Percentiles rank a stretch among this genome's conserved stretches.
These are phyloP conservation scores for Melipona beecheii DNA, from an alignment of 2,888 invertebrate genomes.

Conservation along the genomic window DNA sequence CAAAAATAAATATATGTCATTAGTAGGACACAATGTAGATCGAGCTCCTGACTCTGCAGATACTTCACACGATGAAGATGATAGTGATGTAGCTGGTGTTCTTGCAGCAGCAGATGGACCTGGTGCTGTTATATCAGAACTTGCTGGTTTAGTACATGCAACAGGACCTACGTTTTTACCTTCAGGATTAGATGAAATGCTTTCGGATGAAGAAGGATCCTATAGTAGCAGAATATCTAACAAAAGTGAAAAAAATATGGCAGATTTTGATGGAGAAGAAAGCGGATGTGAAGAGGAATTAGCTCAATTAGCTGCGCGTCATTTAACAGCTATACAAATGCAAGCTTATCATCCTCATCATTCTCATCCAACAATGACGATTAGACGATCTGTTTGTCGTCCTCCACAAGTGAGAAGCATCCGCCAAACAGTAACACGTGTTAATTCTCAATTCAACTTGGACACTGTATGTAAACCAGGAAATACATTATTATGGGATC, in stretches of 20 bases:
- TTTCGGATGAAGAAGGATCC: constrained; percentile 87
- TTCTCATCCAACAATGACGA: constrained; percentile 78
- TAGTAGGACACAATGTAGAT: constrained; percentile 73
- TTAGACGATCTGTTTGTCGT: constrained; percentile 77
- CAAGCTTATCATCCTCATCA: constrained; percentile 82
- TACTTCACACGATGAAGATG: constrained; percentile 82
- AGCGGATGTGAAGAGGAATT: constrained; percentile 94
- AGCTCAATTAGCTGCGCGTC: constrained; percentile 90
- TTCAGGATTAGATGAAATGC: constrained; percentile 80
- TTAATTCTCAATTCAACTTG: constrained; percentile 85
- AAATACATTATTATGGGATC: constrained; percentile 96
- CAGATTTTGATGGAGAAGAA: constrained; percentile 96
- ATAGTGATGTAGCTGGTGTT: constrained; percentile 80
- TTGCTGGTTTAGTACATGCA: constrained; percentile 84
- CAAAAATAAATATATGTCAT: constrained; percentile 76
- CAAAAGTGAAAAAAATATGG: constrained; percentile 97
- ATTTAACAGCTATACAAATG: constrained; percentile 82
- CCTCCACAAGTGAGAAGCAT: constrained; percentile 74
- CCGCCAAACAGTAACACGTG: constrained; percentile 70
- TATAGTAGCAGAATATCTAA: constrained; percentile 97
- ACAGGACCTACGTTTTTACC: constrained; percentile 79
- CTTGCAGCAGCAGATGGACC: constrained; percentile 76
- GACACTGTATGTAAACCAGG: constrained; percentile 95
- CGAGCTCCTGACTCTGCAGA: constrained; percentile 79
- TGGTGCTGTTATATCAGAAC: constrained; percentile 84